A percentile compares a stretch with the other conserved stretches of the same genome.
phyloP scores from a whole-genome alignment of 2,113 vertebrate species.

The Solea solea region DNA sequence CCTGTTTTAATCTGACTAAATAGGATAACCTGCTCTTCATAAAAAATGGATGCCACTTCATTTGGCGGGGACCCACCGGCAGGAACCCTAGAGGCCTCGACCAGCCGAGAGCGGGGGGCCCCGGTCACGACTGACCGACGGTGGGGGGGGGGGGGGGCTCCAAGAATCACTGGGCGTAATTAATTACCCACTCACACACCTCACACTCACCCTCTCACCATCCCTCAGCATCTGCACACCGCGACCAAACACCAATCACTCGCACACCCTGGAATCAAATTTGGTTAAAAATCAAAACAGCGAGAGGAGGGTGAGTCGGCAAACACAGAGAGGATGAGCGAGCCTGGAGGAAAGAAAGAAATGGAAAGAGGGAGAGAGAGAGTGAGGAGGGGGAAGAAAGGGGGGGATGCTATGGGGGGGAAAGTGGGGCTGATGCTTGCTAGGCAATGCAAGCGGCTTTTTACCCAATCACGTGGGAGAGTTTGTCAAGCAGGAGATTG shows the following conservation, averaged over 20 bases:
- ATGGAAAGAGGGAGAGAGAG: conserved; percentile 11
- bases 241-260: conserved; percentile 9
- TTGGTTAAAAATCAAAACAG: conserved; percentile 66
- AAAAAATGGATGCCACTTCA: conserved; percentile 86
- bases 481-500: conserved; percentile 89
- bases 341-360: background rate
- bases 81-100: conserved; percentile 60
- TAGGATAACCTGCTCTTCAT: conserved; percentile 88
- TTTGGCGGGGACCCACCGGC: conserved; percentile 74
- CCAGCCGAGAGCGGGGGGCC: conserved; percentile 41
- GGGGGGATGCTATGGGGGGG: conserved; percentile 1
- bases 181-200: conserved; percentile 71
- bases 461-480: conserved; percentile 85
- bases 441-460: conserved; percentile 72
- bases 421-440: conserved; percentile 54
- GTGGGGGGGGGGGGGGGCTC: conserved; percentile 39
- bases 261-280: conserved; percentile 64
- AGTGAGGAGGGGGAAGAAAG: conserved; percentile 3
- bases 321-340: conserved; percentile 5
- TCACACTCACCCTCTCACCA: background rate
- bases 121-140: conserved; percentile 1
- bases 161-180: conserved; percentile 79
- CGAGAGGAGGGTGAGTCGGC: conserved; percentile 28
- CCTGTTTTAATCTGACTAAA: conserved; percentile 86
- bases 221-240: conserved; percentile 23